Percentiles rank a stretch among this genome's conserved stretches.
These are phyloP conservation scores for Gallinago nigripennis DNA, from an alignment of 2,797 vertebrate genomes.

Conservation along the genomic window DNA sequence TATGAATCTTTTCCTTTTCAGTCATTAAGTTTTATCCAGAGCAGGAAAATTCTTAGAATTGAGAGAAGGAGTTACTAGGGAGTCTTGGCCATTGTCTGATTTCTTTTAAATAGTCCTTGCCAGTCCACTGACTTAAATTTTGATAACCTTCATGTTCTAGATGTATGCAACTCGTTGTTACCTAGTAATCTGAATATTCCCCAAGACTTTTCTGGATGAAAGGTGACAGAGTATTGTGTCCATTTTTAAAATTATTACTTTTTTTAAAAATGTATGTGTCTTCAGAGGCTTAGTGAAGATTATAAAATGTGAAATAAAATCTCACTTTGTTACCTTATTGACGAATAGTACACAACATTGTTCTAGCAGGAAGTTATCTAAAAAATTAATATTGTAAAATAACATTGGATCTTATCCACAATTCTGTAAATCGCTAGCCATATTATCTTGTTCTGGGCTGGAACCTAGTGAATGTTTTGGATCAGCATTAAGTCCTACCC, in stretches of 20 bases:
- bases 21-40: neutral
- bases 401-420: neutral
- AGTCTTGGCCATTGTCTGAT: neutral
- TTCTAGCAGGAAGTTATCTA: neutral
- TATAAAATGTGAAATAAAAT: neutral
- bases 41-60: neutral
- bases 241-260: no score
- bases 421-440: neutral
- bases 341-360: neutral
- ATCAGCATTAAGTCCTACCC: neutral
- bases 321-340: neutral
- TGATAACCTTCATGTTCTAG: neutral
- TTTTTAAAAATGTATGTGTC: fast-evolving
- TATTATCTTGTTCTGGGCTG: neutral
- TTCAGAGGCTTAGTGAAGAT: neutral
- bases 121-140: neutral
- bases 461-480: neutral
- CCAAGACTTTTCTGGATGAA: neutral
- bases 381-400: neutral
- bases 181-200: neutral
- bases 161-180: neutral
- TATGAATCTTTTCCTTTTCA: neutral
- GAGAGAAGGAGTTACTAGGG: neutral
- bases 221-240: neutral
- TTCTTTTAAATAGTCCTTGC: neutral